Evolutionary conservation across 2,797 vertebrate genomes (phyloP), one percentile per base, ranked within the genome.

Genomic region (Podarcis lilfordi): DNA sequence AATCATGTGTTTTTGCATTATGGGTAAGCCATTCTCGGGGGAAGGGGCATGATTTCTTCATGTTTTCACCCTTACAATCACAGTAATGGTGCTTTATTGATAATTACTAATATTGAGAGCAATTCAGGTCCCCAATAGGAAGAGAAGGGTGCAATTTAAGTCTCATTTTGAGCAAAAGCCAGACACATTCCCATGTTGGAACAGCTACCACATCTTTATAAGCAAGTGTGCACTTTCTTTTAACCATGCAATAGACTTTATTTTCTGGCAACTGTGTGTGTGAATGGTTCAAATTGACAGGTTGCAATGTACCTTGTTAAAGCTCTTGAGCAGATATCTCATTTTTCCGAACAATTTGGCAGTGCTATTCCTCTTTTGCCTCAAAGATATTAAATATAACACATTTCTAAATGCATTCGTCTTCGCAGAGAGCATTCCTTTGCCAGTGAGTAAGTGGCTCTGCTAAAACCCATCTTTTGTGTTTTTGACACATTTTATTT

Each of bases 401-500:
- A 40, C 32, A 68, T 25, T 77, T 76, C 82, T 80, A 86, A 89
- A 84, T 35, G 25, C 91, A 80, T 88, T 87, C 50, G 5, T 90
- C 37, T 87, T 93, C 89, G 79, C 50, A 66, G 85, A 86, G 1
- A 92, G 37, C 74, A 78, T 64, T 84, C 80, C 91, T 74, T 90
- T 88, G 7, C 9, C 21, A 29, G 71, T 87, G 87, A 90, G 76
- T 80, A 80, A 89, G 35, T 55, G 91, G 86, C 64, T 75, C 88
- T 86, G 77, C 55, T 91, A 82, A 91, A 94, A 66, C 87, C 88
- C 84, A 79, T 80, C 87, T 84, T 90, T 85, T 27, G n/a, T 89
- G 61, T 71, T 82, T 93, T 90, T 92, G 91, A 89, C 75, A 91
- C 77, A 74, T 86, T 94, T 91, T 88, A 59, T 21, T 74, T 75